A percentile compares a stretch with the other conserved stretches of the same genome.
These are phyloP conservation scores for Amphipoea lucens DNA, from an alignment of 2,888 invertebrate species.

Conservation along the genomic window DNA sequence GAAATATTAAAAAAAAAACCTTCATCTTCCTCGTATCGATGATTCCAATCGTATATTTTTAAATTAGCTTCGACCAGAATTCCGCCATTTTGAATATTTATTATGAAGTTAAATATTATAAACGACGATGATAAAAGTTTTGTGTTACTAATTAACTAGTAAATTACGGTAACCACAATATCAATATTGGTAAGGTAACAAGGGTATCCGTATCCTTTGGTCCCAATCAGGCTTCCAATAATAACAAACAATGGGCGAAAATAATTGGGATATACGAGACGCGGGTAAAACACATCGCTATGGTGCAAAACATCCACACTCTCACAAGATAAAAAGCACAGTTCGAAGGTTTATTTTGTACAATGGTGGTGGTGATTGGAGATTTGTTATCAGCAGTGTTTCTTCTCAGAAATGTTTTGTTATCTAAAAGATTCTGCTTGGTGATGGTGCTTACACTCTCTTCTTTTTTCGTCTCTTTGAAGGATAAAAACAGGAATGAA, in stretches of 20 bases:
- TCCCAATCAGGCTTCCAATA: conserved; percentile 42
- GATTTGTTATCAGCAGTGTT: neutral
- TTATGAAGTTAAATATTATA: neutral
- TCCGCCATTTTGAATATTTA: neutral
- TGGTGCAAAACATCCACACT: conserved; percentile 39
- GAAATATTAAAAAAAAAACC: neutral
- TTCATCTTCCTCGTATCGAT: neutral
- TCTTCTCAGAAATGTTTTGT: neutral
- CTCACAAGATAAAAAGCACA: neutral
- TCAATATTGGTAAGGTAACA: conserved; percentile 28
- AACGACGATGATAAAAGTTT: neutral
- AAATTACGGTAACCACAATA: neutral
- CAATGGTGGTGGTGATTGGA: neutral
- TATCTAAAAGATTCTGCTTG: neutral
- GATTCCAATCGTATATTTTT: neutral
- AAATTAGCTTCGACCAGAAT: too few species aligned
- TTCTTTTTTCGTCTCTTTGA: too few species aligned
- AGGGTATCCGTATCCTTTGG: conserved; percentile 29
- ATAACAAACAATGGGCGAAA: conserved; percentile 54
- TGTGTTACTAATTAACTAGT: neutral
- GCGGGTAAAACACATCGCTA: conserved; percentile 61
- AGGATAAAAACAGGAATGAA: too few species aligned
- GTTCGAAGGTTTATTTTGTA: conserved; percentile 20
- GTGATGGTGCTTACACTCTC: neutral
- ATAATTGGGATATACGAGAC: conserved; percentile 63